Percentiles rank a stretch among this genome's conserved stretches.
These are phyloP conservation scores for Bruchidius siliquastri DNA, from an alignment of 2,888 invertebrate genomes.

Conservation along the genomic window DNA sequence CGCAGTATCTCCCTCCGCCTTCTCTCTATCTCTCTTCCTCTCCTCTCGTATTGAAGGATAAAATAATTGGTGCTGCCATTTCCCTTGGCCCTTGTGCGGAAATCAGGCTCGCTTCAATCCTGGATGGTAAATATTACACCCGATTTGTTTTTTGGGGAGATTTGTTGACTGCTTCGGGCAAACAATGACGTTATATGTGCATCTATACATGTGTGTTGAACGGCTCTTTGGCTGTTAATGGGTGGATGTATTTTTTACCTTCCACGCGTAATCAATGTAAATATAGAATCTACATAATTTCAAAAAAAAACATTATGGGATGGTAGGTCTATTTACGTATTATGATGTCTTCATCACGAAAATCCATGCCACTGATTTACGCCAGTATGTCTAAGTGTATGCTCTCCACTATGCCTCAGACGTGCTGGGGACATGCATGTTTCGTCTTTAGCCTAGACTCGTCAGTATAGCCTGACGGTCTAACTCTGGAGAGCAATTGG, in stretches of 20 bases:
- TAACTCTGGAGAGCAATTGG: too few relatives aligned
- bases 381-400: too few relatives aligned
- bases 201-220: not conserved
- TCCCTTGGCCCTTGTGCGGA: not conserved
- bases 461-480: too few relatives aligned
- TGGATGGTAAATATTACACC: not conserved
- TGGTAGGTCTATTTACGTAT: too few relatives aligned
- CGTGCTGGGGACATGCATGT: too few relatives aligned
- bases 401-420: too few relatives aligned
- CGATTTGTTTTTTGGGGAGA: not conserved
- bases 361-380: too few relatives aligned
- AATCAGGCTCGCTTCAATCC: not conserved
- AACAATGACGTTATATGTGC: not conserved
- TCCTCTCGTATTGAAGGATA: not conserved
- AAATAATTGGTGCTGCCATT: conserved; percentile 2
- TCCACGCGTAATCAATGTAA: too few relatives aligned
- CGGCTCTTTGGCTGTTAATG: not conserved
- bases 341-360: too few relatives aligned
- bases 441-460: too few relatives aligned
- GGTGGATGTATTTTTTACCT: not conserved
- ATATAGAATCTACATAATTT: too few relatives aligned
- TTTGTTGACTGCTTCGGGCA: not conserved
- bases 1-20: not conserved
- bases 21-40: not conserved
- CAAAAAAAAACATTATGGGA: too few relatives aligned